Base-by-base conservation (phyloP, 2,113 vertebrate species). In the Copsychus sechellarum region DNA sequence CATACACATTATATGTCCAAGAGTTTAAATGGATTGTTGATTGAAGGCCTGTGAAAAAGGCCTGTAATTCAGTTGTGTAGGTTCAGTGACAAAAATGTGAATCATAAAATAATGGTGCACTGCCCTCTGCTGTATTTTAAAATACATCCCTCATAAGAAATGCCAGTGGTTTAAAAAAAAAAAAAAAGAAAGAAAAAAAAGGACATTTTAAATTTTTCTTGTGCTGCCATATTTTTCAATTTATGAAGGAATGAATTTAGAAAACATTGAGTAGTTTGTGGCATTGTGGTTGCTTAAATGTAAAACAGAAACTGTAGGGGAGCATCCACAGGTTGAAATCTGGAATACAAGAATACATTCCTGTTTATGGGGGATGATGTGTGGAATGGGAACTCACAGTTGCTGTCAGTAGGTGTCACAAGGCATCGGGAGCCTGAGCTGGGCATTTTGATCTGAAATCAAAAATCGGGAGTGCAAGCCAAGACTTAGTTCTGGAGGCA, bases 41-140 rank as follows among this genome's bases (percentile, higher is more conserved):
- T 66, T 62, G 34, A 89, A 73, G 40, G 13, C 40, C 11, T 28
- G 15, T 78, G 47, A 50, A 71, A 80, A 90, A 74, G 13, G 40
- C 40, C 40, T 80, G 23, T 47, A 54, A 40, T 50, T 73, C 14
- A 50, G 9, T 81, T 96, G 22, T 50, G 14, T 33, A 62, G 58
- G 20, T 77, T 92, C 1, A 2, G 24, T 51, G 60, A 34, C 43
- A 78, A 86, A 88, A 88, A 31, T 48, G 8, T 29, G 69, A 45
- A 25, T 57, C 0, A 0, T 57, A 69, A 71, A 64, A 45, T 85
- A 81, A 84, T 88, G 26, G 47, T 38, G 24, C 92, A 87, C 94
- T 98, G 97, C 95, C 96, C 95, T 96, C 97, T 94, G 40, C 88
- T 94, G 97, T 86, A 81, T 12, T 69, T 47, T 78, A 26, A 23